Conservation (phyloP, 2,113 vertebrate species). For the Thinocorus orbignyianus region DNA sequence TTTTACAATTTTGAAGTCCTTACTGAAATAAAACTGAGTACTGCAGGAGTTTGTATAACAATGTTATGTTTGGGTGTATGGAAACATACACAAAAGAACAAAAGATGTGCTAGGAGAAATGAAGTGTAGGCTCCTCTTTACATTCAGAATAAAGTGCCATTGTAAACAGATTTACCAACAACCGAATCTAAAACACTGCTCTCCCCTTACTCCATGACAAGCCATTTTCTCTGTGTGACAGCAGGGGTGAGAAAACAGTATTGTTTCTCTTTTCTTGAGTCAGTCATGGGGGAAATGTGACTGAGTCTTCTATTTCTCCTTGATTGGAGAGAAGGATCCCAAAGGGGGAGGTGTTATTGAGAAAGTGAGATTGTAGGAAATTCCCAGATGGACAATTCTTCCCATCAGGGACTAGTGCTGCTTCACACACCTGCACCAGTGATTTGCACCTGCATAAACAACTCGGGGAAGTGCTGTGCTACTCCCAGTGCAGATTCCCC, state of each 20-base stretch:
- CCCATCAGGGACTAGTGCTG: not conserved
- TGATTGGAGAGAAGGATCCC: not conserved
- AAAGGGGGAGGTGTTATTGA: not conserved
- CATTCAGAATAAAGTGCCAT: fast-evolving
- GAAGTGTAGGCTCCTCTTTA: not conserved
- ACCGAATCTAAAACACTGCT: not conserved
- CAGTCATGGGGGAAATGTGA: not conserved
- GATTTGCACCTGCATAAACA: not conserved
- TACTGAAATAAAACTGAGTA: not conserved
- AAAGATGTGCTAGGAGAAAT: not conserved
- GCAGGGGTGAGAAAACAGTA: not conserved
- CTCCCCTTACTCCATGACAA: not conserved
- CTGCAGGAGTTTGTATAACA: not conserved
- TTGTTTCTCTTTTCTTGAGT: not conserved
- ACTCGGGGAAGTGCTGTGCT: not conserved
- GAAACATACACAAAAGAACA: not conserved
- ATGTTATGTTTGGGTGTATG: not conserved
- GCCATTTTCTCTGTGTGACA: not conserved
- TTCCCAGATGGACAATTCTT: not conserved
- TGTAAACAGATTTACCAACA: not conserved
- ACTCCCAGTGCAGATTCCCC: not conserved
- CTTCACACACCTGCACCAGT: not conserved
- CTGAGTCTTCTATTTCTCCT: not conserved
- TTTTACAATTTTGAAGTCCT: not conserved
- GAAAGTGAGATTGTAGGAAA: not conserved